Evolutionary conservation across 2,113 vertebrate species (phyloP), one percentile per base, ranked within the genome.

Genomic region (Lipophrys pholis): DNA sequence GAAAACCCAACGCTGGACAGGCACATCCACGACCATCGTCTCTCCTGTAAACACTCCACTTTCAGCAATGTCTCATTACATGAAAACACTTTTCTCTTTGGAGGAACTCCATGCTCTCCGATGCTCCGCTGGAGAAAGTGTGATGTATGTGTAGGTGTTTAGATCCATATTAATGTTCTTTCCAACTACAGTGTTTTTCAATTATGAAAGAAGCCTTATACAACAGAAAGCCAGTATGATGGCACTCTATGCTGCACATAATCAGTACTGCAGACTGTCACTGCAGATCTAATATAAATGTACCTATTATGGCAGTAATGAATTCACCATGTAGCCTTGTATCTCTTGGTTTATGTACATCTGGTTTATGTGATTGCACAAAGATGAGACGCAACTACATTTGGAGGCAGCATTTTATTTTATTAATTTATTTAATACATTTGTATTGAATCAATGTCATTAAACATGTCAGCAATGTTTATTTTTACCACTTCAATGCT

Each of bases 121-220:
- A 53, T 41, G 41, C 52, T 39, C 69, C 62, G 43, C 49, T 69
- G 43, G 60, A 76, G 51, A 15, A 43, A 43, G 71, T 73, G 62
- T 87, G 60, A 79, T 71, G 70, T 65, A 14, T 51, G 73, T 69
- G 85, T 83, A 80, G 81, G 78, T 65, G 78, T 11, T 68, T 30
- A 1, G 54, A 66, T 87, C 75, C 77, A 81, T 87, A 72, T 84
- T 73, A 64, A 53, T 87, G 81, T 48, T 51, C 74, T 69, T 53
- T 55, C 63, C 36, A 59, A 8, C 49, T 48, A 11, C 14, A 16
- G 5, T 39, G 21, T 43, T 12, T 61, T 68, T 59, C 57, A 78
- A 49, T 78, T 59, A 80, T 46, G 41, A 50, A 76, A 59, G 41
- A 54, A 56, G 35, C 72, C 48, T 61, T 0, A 14, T 5, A 7